Percentiles rank a stretch among this genome's conserved stretches.
phyloP scores from a whole-genome alignment of 2,888 invertebrate genomes.

The Iselma pallidipennis region DNA sequence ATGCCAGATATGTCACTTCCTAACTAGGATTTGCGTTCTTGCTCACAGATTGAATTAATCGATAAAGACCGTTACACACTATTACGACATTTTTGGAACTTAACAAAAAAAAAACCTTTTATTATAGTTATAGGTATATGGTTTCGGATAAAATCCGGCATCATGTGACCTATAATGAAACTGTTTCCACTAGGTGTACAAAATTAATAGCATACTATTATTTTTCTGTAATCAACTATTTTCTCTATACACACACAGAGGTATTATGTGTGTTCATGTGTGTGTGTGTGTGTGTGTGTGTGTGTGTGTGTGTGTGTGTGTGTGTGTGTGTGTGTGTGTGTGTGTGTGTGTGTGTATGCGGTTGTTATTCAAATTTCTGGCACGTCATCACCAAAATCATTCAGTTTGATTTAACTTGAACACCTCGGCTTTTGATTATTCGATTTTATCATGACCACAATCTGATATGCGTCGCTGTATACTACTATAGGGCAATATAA shows the following conservation, averaged over 20 bases:
- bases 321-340: neutral
- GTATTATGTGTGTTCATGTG: too few species aligned
- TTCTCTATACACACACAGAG: too few species aligned
- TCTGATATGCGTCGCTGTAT: slow-evolving; percentile 11
- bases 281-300: neutral
- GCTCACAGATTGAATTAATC: neutral
- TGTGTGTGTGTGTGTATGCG: neutral
- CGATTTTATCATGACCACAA: slow-evolving; percentile 18
- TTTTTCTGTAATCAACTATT: slow-evolving; percentile 20
- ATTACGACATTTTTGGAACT: neutral
- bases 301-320: slow-evolving; percentile 4
- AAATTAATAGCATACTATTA: slow-evolving; percentile 22
- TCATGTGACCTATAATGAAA: neutral
- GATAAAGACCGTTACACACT: neutral
- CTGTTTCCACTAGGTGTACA: slow-evolving; percentile 14
- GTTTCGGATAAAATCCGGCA: neutral
- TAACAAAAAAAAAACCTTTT: neutral
- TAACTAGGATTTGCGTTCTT: neutral
- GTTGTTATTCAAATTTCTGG: slow-evolving; percentile 26
- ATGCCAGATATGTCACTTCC: neutral
- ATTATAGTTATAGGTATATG: neutral
- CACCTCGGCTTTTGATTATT: slow-evolving; percentile 15
- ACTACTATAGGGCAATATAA: neutral
- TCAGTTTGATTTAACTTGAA: slow-evolving; percentile 18
- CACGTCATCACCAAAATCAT: slow-evolving; percentile 24